Percentiles rank a stretch among this genome's conserved stretches.
phyloP scores from a whole-genome alignment of 2,113 vertebrate genomes.

The Calidris pugnax region DNA sequence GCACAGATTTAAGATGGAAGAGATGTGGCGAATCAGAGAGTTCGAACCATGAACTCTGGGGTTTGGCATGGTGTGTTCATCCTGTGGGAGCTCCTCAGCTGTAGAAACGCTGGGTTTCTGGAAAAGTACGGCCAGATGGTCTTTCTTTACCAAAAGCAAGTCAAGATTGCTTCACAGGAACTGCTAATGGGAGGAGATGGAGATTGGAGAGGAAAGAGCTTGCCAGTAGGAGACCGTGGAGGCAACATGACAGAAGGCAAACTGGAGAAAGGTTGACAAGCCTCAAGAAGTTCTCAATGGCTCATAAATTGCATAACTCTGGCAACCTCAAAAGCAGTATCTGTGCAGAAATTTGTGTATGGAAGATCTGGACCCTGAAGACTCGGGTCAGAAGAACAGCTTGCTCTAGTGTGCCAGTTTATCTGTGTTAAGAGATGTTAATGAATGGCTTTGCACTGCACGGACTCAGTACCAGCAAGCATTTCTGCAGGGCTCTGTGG shows the following conservation, averaged over 20 bases:
- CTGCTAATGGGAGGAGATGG: neutral
- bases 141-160: neutral
- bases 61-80: neutral
- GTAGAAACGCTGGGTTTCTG: neutral
- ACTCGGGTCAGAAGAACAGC: neutral
- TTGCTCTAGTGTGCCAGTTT: neutral
- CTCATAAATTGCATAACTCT: neutral
- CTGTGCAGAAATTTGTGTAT: neutral
- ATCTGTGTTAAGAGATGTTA: neutral
- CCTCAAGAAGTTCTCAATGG: neutral
- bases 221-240: neutral
- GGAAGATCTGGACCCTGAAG: neutral
- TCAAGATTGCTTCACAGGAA: neutral
- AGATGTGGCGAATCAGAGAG: neutral
- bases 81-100: neutral
- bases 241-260: neutral
- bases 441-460: neutral
- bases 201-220: neutral
- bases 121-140: neutral
- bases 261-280: neutral
- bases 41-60: neutral
- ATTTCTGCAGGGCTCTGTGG: neutral
- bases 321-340: neutral
- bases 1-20: neutral
- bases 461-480: neutral